These are phyloP conservation scores for Odontophorus gujanensis DNA, from an alignment of 2,113 vertebrate genomes.

Conservation along the genomic window DNA sequence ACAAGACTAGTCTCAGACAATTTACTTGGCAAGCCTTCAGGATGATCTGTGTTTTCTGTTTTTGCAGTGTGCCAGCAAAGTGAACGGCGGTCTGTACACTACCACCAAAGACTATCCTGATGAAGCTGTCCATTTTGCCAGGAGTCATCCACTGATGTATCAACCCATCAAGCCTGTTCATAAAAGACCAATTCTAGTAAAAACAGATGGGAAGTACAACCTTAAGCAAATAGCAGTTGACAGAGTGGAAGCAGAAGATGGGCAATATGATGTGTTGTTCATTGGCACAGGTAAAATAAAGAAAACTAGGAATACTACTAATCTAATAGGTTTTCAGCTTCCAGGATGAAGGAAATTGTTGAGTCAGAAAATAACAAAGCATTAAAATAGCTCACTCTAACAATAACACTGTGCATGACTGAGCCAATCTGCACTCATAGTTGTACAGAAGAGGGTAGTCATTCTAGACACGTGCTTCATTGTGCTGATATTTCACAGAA, in stretches of 20 bases:
- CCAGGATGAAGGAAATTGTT: neutral
- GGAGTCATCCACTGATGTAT: slow-evolving; percentile 92
- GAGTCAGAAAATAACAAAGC: neutral
- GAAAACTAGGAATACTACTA: neutral
- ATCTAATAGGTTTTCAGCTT: neutral
- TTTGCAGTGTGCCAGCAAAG: slow-evolving; percentile 93
- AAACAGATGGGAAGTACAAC: slow-evolving; percentile 88
- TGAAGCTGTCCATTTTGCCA: slow-evolving; percentile 91
- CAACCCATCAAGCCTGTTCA: slow-evolving; percentile 89
- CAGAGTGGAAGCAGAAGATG: slow-evolving; percentile 95
- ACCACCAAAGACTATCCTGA: slow-evolving; percentile 95
- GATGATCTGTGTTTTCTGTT: neutral
- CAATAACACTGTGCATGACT: neutral
- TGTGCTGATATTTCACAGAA: neutral
- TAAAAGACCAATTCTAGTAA: slow-evolving; percentile 88
- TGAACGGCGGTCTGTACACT: slow-evolving; percentile 88
- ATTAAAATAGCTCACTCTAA: neutral
- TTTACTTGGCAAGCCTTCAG: neutral
- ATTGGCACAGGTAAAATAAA: slow-evolving; percentile 89
- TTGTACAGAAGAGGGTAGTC: neutral
- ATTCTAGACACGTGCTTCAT: neutral
- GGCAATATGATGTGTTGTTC: slow-evolving; percentile 95
- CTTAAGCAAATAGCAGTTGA: slow-evolving; percentile 95
- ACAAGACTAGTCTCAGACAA: neutral
- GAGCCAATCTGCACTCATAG: neutral